Conservation (phyloP, 2,113 vertebrate species). For the Megaceryle torquata region DNA sequence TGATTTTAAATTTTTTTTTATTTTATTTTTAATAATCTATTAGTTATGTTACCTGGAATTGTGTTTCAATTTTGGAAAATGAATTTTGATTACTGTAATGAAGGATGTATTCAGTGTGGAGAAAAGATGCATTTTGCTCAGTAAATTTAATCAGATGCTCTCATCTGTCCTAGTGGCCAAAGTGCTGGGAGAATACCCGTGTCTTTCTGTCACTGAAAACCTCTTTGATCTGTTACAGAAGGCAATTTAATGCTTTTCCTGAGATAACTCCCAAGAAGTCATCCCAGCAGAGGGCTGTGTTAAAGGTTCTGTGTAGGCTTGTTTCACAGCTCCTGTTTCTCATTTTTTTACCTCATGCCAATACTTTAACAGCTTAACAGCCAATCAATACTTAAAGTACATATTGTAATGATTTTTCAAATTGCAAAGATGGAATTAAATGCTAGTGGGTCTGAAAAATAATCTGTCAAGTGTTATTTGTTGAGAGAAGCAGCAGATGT, state of each 20-base stretch:
- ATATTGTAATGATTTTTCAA: background rate
- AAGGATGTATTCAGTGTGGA: background rate
- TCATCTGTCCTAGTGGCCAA: background rate
- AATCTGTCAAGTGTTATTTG: background rate
- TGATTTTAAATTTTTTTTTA: too few species aligned
- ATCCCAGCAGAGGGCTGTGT: conserved; percentile 22
- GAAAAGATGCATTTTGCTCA: background rate
- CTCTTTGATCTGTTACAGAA: background rate
- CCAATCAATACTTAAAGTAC: background rate
- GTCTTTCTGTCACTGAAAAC: background rate
- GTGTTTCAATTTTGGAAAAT: background rate
- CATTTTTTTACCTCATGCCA: background rate
- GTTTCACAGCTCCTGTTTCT: background rate
- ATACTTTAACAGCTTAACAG: background rate
- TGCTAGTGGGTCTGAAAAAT: background rate
- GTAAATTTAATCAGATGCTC: background rate
- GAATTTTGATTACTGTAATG: background rate
- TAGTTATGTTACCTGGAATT: background rate
- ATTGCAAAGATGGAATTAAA: background rate
- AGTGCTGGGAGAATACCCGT: background rate
- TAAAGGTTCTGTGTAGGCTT: background rate
- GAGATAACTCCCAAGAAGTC: background rate
- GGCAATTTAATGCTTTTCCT: background rate
- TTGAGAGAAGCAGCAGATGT: background rate
- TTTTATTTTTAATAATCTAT: background rate